phyloP scores from a whole-genome alignment of 2,797 vertebrate genomes.

The Odontamblyopus lacepedii region DNA sequence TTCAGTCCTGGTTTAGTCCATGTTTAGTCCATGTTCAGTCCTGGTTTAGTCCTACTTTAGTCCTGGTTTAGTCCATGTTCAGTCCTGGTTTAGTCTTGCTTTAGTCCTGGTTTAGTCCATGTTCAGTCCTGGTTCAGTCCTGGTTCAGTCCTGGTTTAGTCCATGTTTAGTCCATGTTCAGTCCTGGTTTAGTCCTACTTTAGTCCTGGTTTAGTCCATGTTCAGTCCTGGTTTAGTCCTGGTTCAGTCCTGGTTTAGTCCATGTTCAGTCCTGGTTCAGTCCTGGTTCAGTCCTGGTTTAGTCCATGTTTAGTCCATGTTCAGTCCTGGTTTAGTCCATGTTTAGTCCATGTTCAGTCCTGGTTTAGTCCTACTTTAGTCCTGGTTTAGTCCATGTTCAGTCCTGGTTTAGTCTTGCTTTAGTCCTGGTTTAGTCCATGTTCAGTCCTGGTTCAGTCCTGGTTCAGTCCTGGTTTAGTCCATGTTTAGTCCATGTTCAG shows the following conservation, averaged over 20 bases:
- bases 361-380: neutral
- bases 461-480: neutral
- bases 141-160: too few species aligned
- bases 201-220: neutral
- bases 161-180: constrained; percentile 19
- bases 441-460: neutral
- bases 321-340: too few species aligned
- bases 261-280: neutral
- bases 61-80: neutral
- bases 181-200: neutral
- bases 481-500: too few species aligned
- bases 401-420: neutral
- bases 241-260: neutral
- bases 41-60: too few species aligned
- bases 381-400: neutral
- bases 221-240: neutral
- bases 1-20: too few species aligned
- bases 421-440: too few species aligned
- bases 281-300: neutral
- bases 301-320: neutral
- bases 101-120: too few species aligned
- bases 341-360: neutral
- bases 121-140: too few species aligned
- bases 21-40: too few species aligned
- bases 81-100: neutral